A percentile compares a stretch with the other conserved stretches of the same genome.
Conservation (phyloP, 2,113 vertebrate genomes). For the Athene cunicularia region DNA sequence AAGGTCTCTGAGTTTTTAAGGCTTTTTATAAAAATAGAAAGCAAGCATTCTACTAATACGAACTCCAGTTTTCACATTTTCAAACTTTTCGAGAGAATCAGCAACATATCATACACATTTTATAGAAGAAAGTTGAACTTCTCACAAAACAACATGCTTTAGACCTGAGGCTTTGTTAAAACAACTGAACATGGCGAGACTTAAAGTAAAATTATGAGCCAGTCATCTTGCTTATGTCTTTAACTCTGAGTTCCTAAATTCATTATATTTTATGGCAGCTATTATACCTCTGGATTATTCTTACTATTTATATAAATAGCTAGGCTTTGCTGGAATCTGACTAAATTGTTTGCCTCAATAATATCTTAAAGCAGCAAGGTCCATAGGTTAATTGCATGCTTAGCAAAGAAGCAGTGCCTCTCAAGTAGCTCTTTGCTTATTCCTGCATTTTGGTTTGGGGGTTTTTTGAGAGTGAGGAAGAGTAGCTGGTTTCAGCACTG, state of each 20-base stretch:
- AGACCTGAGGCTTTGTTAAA: neutral
- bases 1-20: neutral
- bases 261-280: neutral
- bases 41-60: neutral
- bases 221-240: neutral
- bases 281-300: neutral
- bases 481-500: neutral
- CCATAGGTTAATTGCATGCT: neutral
- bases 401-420: neutral
- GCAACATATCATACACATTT: neutral
- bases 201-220: neutral
- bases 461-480: neutral
- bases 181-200: neutral
- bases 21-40: neutral
- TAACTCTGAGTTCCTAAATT: neutral
- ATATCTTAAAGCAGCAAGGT: neutral
- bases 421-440: neutral
- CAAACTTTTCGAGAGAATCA: neutral
- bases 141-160: neutral
- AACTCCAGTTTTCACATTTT: neutral
- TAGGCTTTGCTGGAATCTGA: neutral
- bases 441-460: neutral
- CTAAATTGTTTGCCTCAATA: neutral
- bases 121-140: neutral
- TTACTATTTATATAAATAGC: neutral